Evolutionary conservation across 2,113 vertebrate species (phyloP).

Genomic region (Orycteropus afer): DNA sequence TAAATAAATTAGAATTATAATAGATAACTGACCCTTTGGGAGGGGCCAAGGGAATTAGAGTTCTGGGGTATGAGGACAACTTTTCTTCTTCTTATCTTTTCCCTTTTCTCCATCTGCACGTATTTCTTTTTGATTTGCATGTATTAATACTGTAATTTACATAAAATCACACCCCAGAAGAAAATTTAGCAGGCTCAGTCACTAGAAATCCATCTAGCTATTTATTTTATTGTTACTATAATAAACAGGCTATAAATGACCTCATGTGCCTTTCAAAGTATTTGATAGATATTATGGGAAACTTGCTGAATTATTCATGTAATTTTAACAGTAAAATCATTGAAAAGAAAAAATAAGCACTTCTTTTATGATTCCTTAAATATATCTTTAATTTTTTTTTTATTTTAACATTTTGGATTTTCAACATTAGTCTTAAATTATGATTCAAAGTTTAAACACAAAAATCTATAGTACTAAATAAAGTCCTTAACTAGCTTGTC

Average conservation of each 20-base stretch:
- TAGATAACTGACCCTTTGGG: background rate
- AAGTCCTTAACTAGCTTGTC: background rate
- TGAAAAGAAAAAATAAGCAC: constrained; percentile 30
- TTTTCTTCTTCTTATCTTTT: background rate
- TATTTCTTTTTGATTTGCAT: background rate
- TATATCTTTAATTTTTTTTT: constrained; percentile 21
- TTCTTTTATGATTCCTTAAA: constrained; percentile 2
- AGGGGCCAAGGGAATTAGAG: background rate
- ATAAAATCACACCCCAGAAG: background rate
- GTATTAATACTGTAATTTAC: constrained; percentile 5
- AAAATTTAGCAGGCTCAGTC: background rate
- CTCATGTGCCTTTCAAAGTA: background rate
- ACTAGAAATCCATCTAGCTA: background rate
- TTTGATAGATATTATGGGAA: background rate
- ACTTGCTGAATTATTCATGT: constrained; percentile 60
- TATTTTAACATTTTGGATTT: constrained; percentile 41
- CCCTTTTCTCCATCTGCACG: background rate
- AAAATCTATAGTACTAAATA: constrained; percentile 3
- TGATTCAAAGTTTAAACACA: constrained; percentile 49
- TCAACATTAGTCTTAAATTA: constrained; percentile 45
- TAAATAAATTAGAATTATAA: background rate
- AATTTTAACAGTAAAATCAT: constrained; percentile 37
- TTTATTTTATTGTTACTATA: background rate
- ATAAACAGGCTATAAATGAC: background rate
- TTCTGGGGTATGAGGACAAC: background rate